Percentiles rank a stretch among this genome's conserved stretches.
Evolutionary conservation across 1,140 invertebrate genomes (phyloP).

Genomic region (Drosophila persimilis): DNA sequence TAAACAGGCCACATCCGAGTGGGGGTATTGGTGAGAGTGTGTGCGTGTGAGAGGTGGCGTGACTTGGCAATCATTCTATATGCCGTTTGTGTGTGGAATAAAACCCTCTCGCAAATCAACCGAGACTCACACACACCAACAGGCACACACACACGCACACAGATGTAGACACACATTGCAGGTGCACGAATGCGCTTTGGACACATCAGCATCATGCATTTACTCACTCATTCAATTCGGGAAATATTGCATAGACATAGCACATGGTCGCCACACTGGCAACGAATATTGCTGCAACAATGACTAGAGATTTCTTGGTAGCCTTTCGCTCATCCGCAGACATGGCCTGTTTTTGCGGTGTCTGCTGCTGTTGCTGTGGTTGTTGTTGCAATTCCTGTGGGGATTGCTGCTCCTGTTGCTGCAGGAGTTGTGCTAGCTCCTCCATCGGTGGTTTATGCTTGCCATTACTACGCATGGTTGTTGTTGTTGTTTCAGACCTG

Average conservation of each 20-base stretch:
- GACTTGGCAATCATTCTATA: slow-evolving; percentile 33
- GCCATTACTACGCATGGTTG: slow-evolving; percentile 33
- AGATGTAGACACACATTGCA: slow-evolving; percentile 9
- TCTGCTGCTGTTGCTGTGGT: slow-evolving; percentile 27
- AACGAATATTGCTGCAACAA: slow-evolving; percentile 73
- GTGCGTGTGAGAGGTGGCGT: slow-evolving; percentile 53
- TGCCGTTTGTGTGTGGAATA: slow-evolving; percentile 8
- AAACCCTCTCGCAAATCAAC: slow-evolving; percentile 40
- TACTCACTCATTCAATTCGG: slow-evolving; percentile 92
- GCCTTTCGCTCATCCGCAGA: slow-evolving; percentile 76
- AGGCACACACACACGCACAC: not conserved
- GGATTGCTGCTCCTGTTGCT: slow-evolving; percentile 7
- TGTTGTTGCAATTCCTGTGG: slow-evolving; percentile 19
- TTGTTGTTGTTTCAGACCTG: slow-evolving; percentile 12
- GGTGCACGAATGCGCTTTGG: slow-evolving; percentile 47
- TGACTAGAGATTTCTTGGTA: slow-evolving; percentile 81
- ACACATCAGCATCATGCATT: slow-evolving; percentile 34
- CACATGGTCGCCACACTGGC: slow-evolving; percentile 71
- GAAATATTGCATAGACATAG: slow-evolving; percentile 90
- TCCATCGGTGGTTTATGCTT: slow-evolving; percentile 43
- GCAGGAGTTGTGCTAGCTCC: slow-evolving; percentile 9
- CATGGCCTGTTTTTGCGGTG: slow-evolving; percentile 67
- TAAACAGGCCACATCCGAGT: slow-evolving; percentile 25
- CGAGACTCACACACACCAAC: slow-evolving; percentile 18
- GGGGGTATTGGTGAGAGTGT: slow-evolving; percentile 17